Base-by-base conservation (phyloP, 2,888 invertebrate species). In the Morpho deidamia region DNA sequence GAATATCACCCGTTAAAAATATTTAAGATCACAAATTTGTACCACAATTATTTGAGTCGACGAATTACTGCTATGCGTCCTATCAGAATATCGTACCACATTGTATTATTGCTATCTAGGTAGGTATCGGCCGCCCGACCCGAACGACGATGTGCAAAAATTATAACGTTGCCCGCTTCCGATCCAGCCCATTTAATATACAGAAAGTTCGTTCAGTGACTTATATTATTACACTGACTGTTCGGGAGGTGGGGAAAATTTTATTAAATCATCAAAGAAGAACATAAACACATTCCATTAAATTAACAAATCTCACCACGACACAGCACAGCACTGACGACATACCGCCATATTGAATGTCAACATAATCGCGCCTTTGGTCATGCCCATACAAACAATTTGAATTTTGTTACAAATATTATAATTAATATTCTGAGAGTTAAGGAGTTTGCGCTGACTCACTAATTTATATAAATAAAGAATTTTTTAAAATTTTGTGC, bases 291-390 rank as follows among this genome's bases (percentile, higher is more conserved):
- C 63, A 71, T 77, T 72, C 70, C 65, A 78, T 69, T 67, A 76
- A 84, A 76, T 81, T 76, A 82, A 72, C 77, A 86, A 90, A 91
- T 95, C 95, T 95, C 93, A 95, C 95, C 96, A 95, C 95, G 95
- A 95, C 95, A 95, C 95, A 95, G 95, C 96, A 96, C 94, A 95
- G 95, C 96, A 96, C 95, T 95, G 95, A 95, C 94, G 95, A 95
- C 95, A 95, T 94, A 95, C 95, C 95, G 96, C 96, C 96, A 96
- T 96, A 94, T 95, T 95, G 94, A 94, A 94, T 94, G 94, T 94
- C 94, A 94, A 94, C 87, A 85, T 81, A 78, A 78, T 78, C 79
- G 81, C 78, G 75, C 79, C 77, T 83, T 74, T 72, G 74, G 74
- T 78, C 76, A 71, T 74, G 72, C 77, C 76, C 81, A 72, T 76